Percentiles rank a stretch among this genome's conserved stretches.
Conservation (phyloP, 1,140 invertebrate genomes). For the Andricus grossulariae region DNA sequence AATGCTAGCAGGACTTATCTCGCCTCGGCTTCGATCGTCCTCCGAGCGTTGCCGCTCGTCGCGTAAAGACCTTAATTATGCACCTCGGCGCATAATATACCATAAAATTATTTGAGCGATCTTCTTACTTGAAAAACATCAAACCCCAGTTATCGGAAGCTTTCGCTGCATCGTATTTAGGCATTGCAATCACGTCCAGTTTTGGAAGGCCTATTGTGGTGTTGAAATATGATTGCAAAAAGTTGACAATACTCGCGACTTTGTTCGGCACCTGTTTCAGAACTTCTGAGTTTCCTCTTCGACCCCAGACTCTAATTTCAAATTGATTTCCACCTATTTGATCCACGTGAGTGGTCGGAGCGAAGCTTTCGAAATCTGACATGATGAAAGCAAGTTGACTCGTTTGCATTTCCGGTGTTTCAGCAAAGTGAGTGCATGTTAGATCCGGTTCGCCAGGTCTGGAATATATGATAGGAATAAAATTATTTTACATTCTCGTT, state of each 20-base stretch:
- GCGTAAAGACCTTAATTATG: too few relatives aligned
- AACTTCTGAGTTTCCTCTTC: constrained; percentile 81
- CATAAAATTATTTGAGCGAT: too few relatives aligned
- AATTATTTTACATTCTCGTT: not conserved
- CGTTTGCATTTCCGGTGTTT: constrained; percentile 88
- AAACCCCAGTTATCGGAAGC: constrained; percentile 87
- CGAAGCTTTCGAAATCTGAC: constrained; percentile 81
- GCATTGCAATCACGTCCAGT: constrained; percentile 89
- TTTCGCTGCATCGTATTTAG: constrained; percentile 83
- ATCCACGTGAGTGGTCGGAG: constrained; percentile 58
- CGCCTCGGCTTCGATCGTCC: too few relatives aligned
- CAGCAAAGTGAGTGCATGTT: constrained; percentile 83
- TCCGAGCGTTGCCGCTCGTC: too few relatives aligned
- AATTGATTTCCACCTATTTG: constrained; percentile 62
- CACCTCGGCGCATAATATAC: too few relatives aligned
- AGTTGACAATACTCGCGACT: constrained; percentile 80
- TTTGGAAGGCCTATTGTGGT: constrained; percentile 83
- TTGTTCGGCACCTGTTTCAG: constrained; percentile 80
- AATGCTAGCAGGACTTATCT: too few relatives aligned
- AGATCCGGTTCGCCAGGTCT: constrained; percentile 73
- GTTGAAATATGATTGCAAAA: constrained; percentile 83
- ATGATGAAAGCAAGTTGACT: constrained; percentile 90
- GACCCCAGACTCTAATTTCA: constrained; percentile 83
- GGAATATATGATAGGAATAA: constrained; percentile 8
- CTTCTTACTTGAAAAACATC: constrained; percentile 83